phyloP scores from a whole-genome alignment of 92 coral and sea anemone species.

The Actinostola sp. region DNA sequence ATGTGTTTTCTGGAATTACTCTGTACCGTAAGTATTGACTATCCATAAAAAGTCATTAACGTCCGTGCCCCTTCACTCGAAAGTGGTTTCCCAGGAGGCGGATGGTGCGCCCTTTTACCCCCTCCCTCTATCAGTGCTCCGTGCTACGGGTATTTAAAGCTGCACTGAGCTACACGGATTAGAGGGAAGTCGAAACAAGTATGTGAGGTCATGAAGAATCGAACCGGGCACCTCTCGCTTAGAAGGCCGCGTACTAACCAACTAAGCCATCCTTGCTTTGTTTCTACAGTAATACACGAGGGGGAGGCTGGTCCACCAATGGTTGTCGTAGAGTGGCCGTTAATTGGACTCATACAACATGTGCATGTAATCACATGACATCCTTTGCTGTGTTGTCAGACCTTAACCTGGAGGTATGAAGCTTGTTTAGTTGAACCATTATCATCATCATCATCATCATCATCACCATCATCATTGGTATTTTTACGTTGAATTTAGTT shows the following conservation, averaged over 20 bases:
- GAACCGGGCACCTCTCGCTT: too few relatives aligned
- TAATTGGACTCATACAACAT: conserved; percentile 80
- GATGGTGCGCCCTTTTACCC: too few relatives aligned
- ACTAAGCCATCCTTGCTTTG: neutral
- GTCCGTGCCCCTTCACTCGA: too few relatives aligned
- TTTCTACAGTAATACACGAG: conserved; percentile 69
- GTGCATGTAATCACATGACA: conserved; percentile 88
- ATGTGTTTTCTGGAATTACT: conserved; percentile 97
- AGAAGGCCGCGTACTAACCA: neutral
- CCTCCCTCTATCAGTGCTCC: too few relatives aligned
- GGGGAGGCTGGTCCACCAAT: conserved; percentile 97
- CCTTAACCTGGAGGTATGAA: conserved; percentile 79
- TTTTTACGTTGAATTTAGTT: too few relatives aligned
- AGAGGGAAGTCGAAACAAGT: too few relatives aligned
- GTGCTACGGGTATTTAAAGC: too few relatives aligned
- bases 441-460: neutral
- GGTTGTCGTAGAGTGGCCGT: conserved; percentile 77
- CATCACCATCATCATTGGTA: too few relatives aligned
- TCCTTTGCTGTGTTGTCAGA: conserved; percentile 97
- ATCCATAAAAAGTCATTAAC: neutral
- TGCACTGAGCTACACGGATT: too few relatives aligned
- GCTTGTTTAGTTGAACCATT: neutral
- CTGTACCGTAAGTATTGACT: conserved; percentile 85
- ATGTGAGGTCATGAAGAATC: too few relatives aligned
- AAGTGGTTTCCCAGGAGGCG: too few relatives aligned